Evolutionary conservation across 2,888 invertebrate genomes (phyloP).

Genomic region (Nephrocerus scutellatus): DNA sequence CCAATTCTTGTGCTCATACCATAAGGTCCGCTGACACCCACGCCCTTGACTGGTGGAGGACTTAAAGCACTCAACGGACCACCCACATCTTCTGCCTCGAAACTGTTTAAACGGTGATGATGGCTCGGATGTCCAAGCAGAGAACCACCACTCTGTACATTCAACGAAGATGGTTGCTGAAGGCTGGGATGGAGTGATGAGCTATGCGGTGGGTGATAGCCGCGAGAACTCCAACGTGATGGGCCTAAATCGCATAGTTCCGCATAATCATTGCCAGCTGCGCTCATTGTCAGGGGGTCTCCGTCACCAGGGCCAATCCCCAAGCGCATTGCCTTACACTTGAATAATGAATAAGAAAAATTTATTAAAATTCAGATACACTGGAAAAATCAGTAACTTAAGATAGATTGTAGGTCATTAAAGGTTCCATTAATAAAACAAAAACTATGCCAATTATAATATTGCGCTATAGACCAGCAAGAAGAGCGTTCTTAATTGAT

Average conservation of each 20-base stretch:
- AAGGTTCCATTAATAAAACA: no score
- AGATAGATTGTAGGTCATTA: no score
- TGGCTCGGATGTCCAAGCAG: constrained; percentile 21
- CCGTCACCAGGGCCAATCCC: constrained; percentile 30
- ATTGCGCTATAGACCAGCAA: no score
- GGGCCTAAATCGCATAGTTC: constrained; percentile 50
- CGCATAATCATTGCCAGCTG: constrained; percentile 49
- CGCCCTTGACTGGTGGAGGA: constrained; percentile 34
- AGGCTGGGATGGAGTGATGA: constrained; percentile 30
- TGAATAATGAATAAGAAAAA: constrained; percentile 15
- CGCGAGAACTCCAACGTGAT: constrained; percentile 47
- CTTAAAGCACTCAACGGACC: constrained; percentile 36
- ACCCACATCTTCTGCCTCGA: constrained; percentile 48
- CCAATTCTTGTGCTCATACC: constrained; percentile 39
- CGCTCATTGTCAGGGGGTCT: constrained; percentile 48
- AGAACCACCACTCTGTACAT: constrained; percentile 40
- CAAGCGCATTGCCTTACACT: constrained; percentile 31
- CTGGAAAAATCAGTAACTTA: no score
- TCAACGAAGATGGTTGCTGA: constrained; percentile 36
- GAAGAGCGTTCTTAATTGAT: no score
- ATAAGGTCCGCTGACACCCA: constrained; percentile 31
- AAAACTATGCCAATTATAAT: no score
- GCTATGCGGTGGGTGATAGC: constrained; percentile 41
- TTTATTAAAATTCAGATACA: no score
- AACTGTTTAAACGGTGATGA: constrained; percentile 43